A percentile compares a stretch with the other conserved stretches of the same genome.
Conservation (phyloP, 2,888 invertebrate species). For the Parapristionchus giblindavisi region DNA sequence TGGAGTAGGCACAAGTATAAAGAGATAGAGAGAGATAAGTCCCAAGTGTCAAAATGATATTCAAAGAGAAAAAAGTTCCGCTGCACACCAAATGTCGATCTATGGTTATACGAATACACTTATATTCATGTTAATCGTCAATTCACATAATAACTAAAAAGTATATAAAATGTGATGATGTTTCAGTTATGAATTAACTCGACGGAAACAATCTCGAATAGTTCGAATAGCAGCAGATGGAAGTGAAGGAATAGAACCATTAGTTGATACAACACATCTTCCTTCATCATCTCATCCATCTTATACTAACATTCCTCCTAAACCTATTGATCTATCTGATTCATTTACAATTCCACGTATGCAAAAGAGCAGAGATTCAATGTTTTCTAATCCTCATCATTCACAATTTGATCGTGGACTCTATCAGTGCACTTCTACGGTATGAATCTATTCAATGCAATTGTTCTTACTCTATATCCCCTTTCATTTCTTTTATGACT, state of each 20-base stretch:
- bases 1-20: no score
- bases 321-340: constrained; percentile 44
- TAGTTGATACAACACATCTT: neutral
- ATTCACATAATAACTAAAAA: neutral
- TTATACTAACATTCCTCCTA: constrained; percentile 20
- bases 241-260: neutral
- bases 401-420: constrained; percentile 65
- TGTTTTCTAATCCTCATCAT: constrained; percentile 65
- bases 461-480: neutral
- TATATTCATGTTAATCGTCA: no score
- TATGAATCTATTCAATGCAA: constrained; percentile 33
- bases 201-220: constrained; percentile 40
- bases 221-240: constrained; percentile 16
- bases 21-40: no score
- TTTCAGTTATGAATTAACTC: constrained; percentile 37
- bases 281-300: constrained; percentile 26
- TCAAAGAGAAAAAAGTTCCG: no score
- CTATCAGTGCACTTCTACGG: constrained; percentile 54
- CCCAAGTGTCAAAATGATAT: no score
- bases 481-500: neutral
- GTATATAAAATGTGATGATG: neutral
- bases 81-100: no score
- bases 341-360: constrained; percentile 62
- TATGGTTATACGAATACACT: no score
- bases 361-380: constrained; percentile 53